Conservation (phyloP, 2,797 vertebrate species). For the Uromys caudimaculatus region DNA sequence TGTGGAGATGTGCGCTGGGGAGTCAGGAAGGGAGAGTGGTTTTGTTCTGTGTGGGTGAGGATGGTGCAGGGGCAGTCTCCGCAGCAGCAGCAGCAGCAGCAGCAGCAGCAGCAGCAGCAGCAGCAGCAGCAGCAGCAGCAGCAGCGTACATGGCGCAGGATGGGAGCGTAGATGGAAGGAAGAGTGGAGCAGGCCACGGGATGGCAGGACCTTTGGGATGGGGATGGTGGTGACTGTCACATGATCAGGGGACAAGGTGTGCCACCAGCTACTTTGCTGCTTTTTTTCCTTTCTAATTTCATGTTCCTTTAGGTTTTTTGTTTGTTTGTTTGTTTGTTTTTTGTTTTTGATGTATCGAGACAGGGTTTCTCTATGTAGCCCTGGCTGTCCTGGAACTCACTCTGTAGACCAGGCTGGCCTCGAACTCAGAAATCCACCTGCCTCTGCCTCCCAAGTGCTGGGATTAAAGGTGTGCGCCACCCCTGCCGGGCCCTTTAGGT, state of each 20-base stretch:
- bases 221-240: background rate
- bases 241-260: too few species aligned
- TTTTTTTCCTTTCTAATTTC: background rate
- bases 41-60: background rate
- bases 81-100: background rate
- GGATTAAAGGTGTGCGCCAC: too few species aligned
- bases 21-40: accelerated
- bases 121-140: too few species aligned
- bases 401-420: too few species aligned
- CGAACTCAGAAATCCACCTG: too few species aligned
- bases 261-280: accelerated
- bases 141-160: accelerated
- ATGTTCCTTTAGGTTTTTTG: background rate
- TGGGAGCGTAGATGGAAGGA: background rate
- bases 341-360: too few species aligned
- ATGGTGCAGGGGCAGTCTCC: accelerated
- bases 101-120: too few species aligned
- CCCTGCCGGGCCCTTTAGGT: too few species aligned
- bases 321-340: background rate
- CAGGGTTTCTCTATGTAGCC: too few species aligned
- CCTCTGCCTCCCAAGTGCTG: too few species aligned
- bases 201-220: background rate
- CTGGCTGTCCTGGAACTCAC: too few species aligned
- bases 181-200: background rate
- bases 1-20: background rate